Base-by-base conservation (phyloP, 2,797 vertebrate genomes). In the Moxostoma hubbsi region DNA sequence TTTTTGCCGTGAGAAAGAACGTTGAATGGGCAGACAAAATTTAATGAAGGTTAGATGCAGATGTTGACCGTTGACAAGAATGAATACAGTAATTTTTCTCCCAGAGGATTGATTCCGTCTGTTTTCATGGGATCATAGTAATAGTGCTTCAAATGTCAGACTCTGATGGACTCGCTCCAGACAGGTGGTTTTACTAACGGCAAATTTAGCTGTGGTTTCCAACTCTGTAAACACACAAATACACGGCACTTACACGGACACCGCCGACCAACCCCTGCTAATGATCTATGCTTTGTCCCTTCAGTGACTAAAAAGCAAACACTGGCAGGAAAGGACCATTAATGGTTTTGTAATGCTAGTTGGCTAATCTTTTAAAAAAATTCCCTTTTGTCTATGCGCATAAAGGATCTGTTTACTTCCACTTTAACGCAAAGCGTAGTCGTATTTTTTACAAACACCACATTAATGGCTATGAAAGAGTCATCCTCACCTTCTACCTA, bases 211-310 rank as follows among this genome's bases (percentile, higher is more conserved):
- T 71, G 67, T 9, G 5, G 72, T 74, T 79, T 81, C 54, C 64
- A 66, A 13, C 73, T 64, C 72, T 49, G 62, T 69, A 62, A 83
- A 75, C 80, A 85, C 18, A 75, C 78, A 80, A 82, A 84, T 81
- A 74, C 61, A 50, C 2, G 16, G 10, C 55, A 55, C 61, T 78
- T 84, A 59, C 51, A 46, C 73, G 55, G 43, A 75, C 43, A 54
- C 69, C 68, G 74, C 43, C 46, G 73, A 45, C 62, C 13, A 18
- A 80, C 55, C 64, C 68, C 1, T 73, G 65, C 57, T 84, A 75
- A 84, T 81, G 62, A 69, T 73, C 79, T 74, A 66, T 81, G 79
- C 62, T 61, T 61, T 45, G 49, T 76, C 63, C 54, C 45, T 75
- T 75, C 55, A 72, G 57, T 73, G 73, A 74, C 80, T 71, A 73